A percentile compares a stretch with the other conserved stretches of the same genome.
phyloP scores from a whole-genome alignment of 2,888 invertebrate species.

The Drosophila prolongata region DNA sequence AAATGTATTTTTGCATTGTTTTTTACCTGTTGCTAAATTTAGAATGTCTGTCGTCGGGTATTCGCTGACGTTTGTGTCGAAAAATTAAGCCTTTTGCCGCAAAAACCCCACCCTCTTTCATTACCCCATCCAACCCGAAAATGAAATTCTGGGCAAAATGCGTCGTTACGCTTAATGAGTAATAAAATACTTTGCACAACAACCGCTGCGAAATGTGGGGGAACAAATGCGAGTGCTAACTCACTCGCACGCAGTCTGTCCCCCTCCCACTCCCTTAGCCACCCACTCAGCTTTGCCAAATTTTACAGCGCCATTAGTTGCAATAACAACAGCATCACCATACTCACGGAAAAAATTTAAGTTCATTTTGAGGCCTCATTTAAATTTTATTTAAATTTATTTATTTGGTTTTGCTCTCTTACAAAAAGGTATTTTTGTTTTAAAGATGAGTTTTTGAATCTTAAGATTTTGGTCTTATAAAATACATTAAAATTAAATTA shows the following conservation, averaged over 20 bases:
- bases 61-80: conserved; percentile 69
- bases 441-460: no score
- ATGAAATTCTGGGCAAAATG: conserved; percentile 62
- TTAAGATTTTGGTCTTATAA: no score
- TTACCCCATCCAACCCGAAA: conserved; percentile 8
- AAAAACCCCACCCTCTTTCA: conserved; percentile 14
- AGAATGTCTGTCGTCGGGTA: conserved; percentile 67
- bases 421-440: background rate
- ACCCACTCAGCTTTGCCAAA: conserved; percentile 51
- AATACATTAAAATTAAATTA: no score
- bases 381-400: background rate
- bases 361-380: background rate
- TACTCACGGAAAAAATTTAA: conserved; percentile 13
- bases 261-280: background rate
- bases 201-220: conserved; percentile 33
- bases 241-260: conserved; percentile 4
- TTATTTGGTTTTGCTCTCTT: no score
- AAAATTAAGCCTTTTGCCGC: conserved; percentile 50
- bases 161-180: conserved; percentile 78
- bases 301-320: conserved; percentile 60
- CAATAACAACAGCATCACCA: conserved; percentile 27
- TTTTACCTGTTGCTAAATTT: conserved; percentile 75
- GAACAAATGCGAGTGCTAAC: conserved; percentile 34
- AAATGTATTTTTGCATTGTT: conserved; percentile 47
- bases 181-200: conserved; percentile 76